These are phyloP conservation scores for Hirtodrosophila duncani DNA, from an alignment of 2,888 invertebrate species.

Conservation along the genomic window DNA sequence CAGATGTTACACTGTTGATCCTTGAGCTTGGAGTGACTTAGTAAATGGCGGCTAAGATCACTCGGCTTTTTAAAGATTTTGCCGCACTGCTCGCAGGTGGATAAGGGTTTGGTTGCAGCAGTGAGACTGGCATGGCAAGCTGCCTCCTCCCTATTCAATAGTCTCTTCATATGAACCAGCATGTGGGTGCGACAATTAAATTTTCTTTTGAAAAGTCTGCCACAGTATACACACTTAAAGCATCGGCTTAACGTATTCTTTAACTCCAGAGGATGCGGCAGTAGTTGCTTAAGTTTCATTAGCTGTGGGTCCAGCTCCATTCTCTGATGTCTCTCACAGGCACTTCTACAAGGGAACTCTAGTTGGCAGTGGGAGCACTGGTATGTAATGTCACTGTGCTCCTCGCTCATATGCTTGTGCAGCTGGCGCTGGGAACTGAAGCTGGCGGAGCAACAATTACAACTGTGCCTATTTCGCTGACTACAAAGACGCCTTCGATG, in stretches of 20 bases:
- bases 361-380: conserved; percentile 3
- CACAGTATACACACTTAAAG: conserved; percentile 58
- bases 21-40: conserved; percentile 59
- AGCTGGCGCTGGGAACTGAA: conserved; percentile 1
- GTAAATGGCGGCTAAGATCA: conserved; percentile 58
- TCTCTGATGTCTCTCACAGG: conserved; percentile 1
- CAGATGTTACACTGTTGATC: conserved; percentile 37
- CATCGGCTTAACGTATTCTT: not conserved
- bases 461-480: conserved; percentile 9
- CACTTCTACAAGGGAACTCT: not conserved
- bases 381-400: not conserved
- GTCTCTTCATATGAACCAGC: conserved; percentile 40
- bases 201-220: conserved; percentile 37
- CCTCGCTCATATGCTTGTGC: not conserved
- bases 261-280: conserved; percentile 7
- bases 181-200: conserved; percentile 55
- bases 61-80: conserved; percentile 49
- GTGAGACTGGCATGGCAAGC: no score
- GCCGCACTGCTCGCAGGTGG: conserved; percentile 25
- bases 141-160: conserved; percentile 6
- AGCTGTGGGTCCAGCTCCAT: not conserved
- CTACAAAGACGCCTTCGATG: conserved; percentile 41
- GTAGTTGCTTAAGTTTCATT: not conserved
- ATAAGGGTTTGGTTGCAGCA: no score
- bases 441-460: conserved; percentile 8